A percentile compares a stretch with the other conserved stretches of the same genome.
Evolutionary conservation across 2,888 invertebrate species (phyloP).

Genomic region (Lysandra coridon): DNA sequence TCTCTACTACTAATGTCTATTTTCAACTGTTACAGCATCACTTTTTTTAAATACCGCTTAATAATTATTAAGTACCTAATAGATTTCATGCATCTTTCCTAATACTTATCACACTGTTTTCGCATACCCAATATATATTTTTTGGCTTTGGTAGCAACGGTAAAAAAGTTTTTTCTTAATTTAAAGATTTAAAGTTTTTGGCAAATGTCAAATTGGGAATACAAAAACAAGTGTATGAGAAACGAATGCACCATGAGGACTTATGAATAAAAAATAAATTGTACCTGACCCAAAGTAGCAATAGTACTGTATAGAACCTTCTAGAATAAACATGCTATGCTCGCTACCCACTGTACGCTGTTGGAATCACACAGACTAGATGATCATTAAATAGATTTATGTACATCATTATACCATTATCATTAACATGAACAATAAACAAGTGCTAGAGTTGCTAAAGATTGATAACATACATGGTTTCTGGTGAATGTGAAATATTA

Average conservation of each 20-base stretch:
- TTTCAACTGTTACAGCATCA: not conserved
- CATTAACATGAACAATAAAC: not conserved
- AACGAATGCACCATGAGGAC: slow-evolving; percentile 39
- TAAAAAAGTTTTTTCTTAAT: not conserved
- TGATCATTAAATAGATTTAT: not conserved
- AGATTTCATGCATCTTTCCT: slow-evolving; percentile 8
- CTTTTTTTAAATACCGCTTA: not conserved
- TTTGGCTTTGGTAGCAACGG: not conserved
- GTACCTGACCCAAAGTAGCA: slow-evolving; percentile 66
- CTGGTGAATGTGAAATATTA: no score
- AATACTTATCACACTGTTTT: not conserved
- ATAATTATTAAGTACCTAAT: not conserved
- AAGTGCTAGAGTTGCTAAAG: not conserved
- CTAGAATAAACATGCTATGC: slow-evolving; percentile 46
- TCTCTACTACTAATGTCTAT: not conserved
- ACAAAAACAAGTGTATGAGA: slow-evolving; percentile 25
- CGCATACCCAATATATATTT: not conserved
- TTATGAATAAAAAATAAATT: slow-evolving; percentile 49
- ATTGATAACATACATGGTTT: not conserved
- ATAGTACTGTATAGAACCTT: slow-evolving; percentile 44
- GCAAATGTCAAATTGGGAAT: not conserved
- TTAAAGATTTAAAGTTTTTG: not conserved
- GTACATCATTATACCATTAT: not conserved
- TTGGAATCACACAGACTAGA: no score
- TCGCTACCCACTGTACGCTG: not conserved